Conservation (phyloP, 1,140 invertebrate species). For the Macrosteles quadrilineatus region DNA sequence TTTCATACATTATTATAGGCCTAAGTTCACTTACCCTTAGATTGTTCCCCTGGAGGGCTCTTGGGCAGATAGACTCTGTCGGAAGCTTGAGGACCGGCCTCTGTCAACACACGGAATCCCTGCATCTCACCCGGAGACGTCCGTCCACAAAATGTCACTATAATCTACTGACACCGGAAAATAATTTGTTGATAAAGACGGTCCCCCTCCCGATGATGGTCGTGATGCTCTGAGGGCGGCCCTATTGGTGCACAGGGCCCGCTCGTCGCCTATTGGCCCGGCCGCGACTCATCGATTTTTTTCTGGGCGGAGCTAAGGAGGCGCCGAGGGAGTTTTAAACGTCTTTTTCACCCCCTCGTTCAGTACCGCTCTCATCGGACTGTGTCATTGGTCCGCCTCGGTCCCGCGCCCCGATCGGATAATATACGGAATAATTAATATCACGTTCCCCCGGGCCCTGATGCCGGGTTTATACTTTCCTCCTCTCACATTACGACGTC, state of each 20-base stretch:
- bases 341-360: constrained; percentile 21
- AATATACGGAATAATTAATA: constrained; percentile 27
- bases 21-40: too few relatives aligned
- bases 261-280: constrained; percentile 3
- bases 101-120: background rate
- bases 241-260: background rate
- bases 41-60: too few relatives aligned
- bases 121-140: background rate
- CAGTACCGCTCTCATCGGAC: constrained; percentile 10
- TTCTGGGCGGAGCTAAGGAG: constrained; percentile 19
- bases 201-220: background rate
- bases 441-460: background rate
- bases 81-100: background rate
- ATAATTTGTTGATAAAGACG: constrained; percentile 12
- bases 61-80: background rate
- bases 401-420: constrained; percentile 8
- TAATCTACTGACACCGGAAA: constrained; percentile 18
- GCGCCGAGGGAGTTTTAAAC: constrained; percentile 24
- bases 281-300: constrained; percentile 10
- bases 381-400: constrained; percentile 11
- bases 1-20: too few relatives aligned
- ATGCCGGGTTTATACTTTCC: too few relatives aligned
- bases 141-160: constrained; percentile 19
- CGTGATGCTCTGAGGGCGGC: background rate
- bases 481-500: background rate